Percentiles rank a stretch among this genome's conserved stretches.
Conservation (phyloP, 2,888 invertebrate species). For the Scaptomyza tumidula region DNA sequence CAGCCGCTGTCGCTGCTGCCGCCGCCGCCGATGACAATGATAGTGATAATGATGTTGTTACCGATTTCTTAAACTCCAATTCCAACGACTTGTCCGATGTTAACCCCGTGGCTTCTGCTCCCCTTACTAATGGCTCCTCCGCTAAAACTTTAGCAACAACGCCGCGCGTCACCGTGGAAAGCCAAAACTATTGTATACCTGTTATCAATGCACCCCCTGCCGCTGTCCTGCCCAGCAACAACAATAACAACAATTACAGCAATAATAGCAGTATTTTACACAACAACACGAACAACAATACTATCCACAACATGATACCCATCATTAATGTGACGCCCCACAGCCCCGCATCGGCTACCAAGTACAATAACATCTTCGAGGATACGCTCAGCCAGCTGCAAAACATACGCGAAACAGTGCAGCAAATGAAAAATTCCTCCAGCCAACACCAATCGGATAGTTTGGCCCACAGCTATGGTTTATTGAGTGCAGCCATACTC, state of each 20-base stretch:
- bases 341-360: constrained; percentile 91
- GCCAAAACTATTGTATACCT: constrained; percentile 82
- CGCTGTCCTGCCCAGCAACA: constrained; percentile 21
- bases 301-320: constrained; percentile 87
- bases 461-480: constrained; percentile 72
- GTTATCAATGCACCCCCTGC: constrained; percentile 78
- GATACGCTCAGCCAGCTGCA: constrained; percentile 84
- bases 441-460: constrained; percentile 81
- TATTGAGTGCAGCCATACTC: constrained; percentile 75
- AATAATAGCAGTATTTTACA: constrained; percentile 53
- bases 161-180: constrained; percentile 67
- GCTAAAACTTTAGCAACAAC: constrained; percentile 35
- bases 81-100: constrained; percentile 66
- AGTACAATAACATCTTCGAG: constrained; percentile 88
- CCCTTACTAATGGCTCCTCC: constrained; percentile 44
- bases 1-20: constrained; percentile 25
- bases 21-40: constrained; percentile 81
- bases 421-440: constrained; percentile 84
- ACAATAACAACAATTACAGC: constrained; percentile 45
- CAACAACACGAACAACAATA: constrained; percentile 55
- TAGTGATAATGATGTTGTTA: constrained; percentile 84
- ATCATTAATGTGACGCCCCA: constrained; percentile 95
- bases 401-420: constrained; percentile 84
- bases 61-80: constrained; percentile 84
- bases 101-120: neutral